phyloP scores from a whole-genome alignment of 2,113 vertebrate species.

The Talpa occidentalis region DNA sequence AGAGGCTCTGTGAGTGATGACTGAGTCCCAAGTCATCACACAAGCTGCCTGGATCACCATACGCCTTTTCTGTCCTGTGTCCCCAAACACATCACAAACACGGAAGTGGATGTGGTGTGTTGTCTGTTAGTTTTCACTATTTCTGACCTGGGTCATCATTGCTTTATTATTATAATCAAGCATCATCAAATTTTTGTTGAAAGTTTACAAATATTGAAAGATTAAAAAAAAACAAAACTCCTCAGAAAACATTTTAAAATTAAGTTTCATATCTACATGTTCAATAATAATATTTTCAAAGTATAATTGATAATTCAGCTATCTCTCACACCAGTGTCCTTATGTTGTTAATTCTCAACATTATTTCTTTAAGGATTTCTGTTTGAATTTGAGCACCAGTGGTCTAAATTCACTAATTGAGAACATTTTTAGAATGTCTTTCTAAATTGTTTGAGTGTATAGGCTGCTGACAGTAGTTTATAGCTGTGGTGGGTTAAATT shows the following conservation, averaged over 20 bases:
- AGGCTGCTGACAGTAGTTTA: background rate
- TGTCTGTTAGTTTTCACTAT: no score
- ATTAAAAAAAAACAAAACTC: background rate
- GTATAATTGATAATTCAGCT: background rate
- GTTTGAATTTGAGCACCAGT: constrained; percentile 21
- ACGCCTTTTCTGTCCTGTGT: background rate
- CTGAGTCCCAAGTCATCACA: fast-evolving
- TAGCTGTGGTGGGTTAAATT: background rate
- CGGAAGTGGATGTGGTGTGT: no score
- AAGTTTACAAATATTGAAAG: constrained; percentile 46
- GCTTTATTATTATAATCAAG: background rate
- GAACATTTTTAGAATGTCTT: background rate
- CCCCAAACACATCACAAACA: background rate
- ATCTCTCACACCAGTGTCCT: background rate
- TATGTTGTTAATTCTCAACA: background rate
- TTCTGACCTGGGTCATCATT: background rate
- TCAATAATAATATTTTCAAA: background rate
- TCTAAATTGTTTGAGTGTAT: background rate
- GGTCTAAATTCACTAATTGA: background rate
- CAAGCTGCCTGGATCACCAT: fast-evolving
- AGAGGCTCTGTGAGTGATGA: background rate
- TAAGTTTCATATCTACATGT: background rate
- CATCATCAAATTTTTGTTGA: background rate
- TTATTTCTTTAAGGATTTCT: background rate
- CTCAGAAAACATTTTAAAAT: background rate